Evolutionary conservation across 2,888 invertebrate genomes (phyloP).

Genomic region (Nebria brevicollis): DNA sequence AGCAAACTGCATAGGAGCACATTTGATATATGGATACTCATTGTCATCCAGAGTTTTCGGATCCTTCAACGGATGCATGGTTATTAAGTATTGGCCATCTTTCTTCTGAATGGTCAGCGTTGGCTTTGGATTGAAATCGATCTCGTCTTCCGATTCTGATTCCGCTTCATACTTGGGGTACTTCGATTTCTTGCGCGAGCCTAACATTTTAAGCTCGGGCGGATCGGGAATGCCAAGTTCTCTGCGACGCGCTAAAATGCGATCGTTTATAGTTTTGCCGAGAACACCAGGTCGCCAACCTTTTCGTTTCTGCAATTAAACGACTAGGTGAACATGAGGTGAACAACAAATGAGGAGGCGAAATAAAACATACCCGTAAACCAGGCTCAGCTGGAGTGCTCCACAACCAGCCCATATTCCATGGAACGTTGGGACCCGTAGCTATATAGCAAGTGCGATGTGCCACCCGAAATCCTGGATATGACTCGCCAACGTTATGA

Average conservation of each 20-base stretch:
- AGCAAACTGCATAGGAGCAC: slow-evolving; percentile 75
- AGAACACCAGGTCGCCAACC: slow-evolving; percentile 71
- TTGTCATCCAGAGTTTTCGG: slow-evolving; percentile 67
- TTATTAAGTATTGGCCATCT: slow-evolving; percentile 72
- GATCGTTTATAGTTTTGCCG: slow-evolving; percentile 62
- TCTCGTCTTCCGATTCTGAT: slow-evolving; percentile 64
- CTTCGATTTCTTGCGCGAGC: slow-evolving; percentile 60
- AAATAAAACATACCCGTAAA: slow-evolving; percentile 12
- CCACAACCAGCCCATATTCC: slow-evolving; percentile 78
- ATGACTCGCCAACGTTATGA: slow-evolving; percentile 65
- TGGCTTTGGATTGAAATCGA: slow-evolving; percentile 68
- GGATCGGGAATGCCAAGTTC: slow-evolving; percentile 54
- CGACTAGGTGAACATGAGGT: neutral
- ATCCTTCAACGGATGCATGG: slow-evolving; percentile 75
- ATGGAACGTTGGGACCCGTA: slow-evolving; percentile 64
- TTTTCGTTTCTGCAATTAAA: slow-evolving; percentile 55
- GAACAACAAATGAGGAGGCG: neutral
- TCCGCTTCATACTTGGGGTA: slow-evolving; percentile 55
- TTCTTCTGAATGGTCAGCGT: slow-evolving; percentile 73
- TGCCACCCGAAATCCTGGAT: slow-evolving; percentile 68
- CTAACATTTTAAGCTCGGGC: slow-evolving; percentile 49
- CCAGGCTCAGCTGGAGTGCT: slow-evolving; percentile 54
- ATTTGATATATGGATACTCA: slow-evolving; percentile 75
- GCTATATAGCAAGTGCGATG: slow-evolving; percentile 65
- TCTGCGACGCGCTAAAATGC: slow-evolving; percentile 57